Conservation (phyloP, 2,888 invertebrate species). For the Schizotus pectinicornis region DNA sequence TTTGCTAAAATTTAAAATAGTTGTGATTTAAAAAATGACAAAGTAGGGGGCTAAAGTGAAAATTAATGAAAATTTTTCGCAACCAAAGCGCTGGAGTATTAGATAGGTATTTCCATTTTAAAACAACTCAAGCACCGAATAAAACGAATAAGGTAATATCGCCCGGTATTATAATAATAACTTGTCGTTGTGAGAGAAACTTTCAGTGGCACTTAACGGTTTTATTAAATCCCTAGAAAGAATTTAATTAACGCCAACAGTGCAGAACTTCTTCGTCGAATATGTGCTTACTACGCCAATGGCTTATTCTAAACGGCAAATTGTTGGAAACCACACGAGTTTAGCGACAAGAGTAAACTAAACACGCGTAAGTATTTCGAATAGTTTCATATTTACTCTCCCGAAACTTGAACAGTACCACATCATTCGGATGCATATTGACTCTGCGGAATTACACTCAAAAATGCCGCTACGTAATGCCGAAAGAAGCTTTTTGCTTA, state of each 20-base stretch:
- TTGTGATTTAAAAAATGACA: no score
- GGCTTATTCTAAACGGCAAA: not conserved
- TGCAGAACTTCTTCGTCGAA: no score
- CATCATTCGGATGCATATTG: slow-evolving; percentile 11
- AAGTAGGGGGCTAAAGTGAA: slow-evolving; percentile 8
- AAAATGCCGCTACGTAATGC: no score
- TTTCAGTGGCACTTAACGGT: slow-evolving; percentile 13
- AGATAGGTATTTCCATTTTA: slow-evolving; percentile 22
- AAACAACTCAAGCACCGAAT: slow-evolving; percentile 7
- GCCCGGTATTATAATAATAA: slow-evolving; percentile 11
- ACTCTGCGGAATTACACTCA: slow-evolving; percentile 4
- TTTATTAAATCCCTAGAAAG: slow-evolving; percentile 15
- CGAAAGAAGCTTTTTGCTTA: no score
- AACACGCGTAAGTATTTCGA: slow-evolving; percentile 5
- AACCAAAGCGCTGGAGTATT: slow-evolving; percentile 17
- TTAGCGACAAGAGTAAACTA: slow-evolving; percentile 13
- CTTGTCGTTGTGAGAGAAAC: slow-evolving; percentile 14
- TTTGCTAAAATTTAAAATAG: no score
- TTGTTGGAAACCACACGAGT: slow-evolving; percentile 6
- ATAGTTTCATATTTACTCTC: slow-evolving; percentile 14
- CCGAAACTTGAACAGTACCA: slow-evolving; percentile 14
- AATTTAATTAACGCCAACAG: slow-evolving; percentile 14
- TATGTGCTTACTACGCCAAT: no score
- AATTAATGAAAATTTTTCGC: slow-evolving; percentile 27
- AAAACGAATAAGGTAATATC: slow-evolving; percentile 21